These are phyloP conservation scores for Nyctibius grandis DNA, from an alignment of 2,797 vertebrate species.

Conservation along the genomic window DNA sequence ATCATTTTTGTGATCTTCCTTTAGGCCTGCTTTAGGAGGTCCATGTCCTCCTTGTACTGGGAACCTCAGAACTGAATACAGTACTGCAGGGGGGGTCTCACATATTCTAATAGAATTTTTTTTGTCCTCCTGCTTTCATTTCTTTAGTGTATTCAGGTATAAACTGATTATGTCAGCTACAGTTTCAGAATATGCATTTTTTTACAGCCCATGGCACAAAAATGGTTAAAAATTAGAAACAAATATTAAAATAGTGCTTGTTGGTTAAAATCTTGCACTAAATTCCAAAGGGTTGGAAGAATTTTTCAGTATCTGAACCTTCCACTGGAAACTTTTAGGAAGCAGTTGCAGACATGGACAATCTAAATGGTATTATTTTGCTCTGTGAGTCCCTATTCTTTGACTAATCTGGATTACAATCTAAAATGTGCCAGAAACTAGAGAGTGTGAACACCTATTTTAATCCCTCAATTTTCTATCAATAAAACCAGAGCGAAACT, in stretches of 20 bases:
- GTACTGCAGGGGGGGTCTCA: background rate
- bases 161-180: background rate
- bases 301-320: background rate
- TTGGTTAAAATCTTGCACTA: background rate
- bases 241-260: background rate
- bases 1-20: background rate
- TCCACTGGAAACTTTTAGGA: background rate
- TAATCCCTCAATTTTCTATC: background rate
- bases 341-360: background rate
- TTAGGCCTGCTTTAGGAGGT: background rate
- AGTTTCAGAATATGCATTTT: background rate
- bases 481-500: background rate
- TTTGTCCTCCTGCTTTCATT: background rate
- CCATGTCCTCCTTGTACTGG: background rate
- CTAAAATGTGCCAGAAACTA: background rate
- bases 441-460: background rate
- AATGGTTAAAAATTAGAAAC: background rate
- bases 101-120: fast-evolving
- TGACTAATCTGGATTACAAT: background rate
- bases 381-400: background rate
- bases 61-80: background rate
- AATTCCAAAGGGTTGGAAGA: background rate
- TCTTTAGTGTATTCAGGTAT: background rate
- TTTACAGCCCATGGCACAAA: background rate
- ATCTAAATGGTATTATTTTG: background rate